Percentiles rank a stretch among this genome's conserved stretches.
Conservation (phyloP, 2,113 vertebrate genomes). For the Vicugna pacos region DNA sequence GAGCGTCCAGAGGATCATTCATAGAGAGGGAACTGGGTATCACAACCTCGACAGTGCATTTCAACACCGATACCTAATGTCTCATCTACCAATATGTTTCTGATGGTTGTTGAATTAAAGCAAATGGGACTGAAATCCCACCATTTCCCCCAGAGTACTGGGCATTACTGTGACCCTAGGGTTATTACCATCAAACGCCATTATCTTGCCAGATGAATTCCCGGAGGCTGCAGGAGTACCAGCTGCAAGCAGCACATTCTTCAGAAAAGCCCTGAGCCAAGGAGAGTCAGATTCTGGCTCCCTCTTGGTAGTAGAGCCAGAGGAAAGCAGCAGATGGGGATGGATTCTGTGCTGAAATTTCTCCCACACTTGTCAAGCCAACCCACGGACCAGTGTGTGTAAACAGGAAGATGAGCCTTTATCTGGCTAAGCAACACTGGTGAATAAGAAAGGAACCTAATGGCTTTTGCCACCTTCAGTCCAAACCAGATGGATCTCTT, state of each 20-base stretch:
- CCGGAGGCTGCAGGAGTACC: background rate
- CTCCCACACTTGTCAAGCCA: constrained; percentile 50
- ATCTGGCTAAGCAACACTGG: background rate
- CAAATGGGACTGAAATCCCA: background rate
- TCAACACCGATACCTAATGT: background rate
- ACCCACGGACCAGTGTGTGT: constrained; percentile 17
- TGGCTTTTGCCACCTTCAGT: constrained; percentile 12
- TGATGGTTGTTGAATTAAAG: background rate
- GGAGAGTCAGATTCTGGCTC: background rate
- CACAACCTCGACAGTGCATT: background rate
- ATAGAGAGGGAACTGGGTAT: background rate
- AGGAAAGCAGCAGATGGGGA: background rate
- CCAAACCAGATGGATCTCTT: constrained; percentile 54
- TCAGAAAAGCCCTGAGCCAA: background rate
- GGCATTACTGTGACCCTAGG: background rate
- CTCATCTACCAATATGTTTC: background rate
- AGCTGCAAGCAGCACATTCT: background rate
- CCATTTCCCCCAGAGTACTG: background rate
- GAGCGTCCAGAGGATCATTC: background rate
- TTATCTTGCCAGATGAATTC: background rate
- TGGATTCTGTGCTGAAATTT: background rate
- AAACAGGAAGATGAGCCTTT: constrained; percentile 70
- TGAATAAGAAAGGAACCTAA: constrained; percentile 19
- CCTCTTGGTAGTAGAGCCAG: background rate
- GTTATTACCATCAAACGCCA: background rate